Conservation (phyloP, 2,888 invertebrate genomes). For the Dicyrtoma fusca region DNA sequence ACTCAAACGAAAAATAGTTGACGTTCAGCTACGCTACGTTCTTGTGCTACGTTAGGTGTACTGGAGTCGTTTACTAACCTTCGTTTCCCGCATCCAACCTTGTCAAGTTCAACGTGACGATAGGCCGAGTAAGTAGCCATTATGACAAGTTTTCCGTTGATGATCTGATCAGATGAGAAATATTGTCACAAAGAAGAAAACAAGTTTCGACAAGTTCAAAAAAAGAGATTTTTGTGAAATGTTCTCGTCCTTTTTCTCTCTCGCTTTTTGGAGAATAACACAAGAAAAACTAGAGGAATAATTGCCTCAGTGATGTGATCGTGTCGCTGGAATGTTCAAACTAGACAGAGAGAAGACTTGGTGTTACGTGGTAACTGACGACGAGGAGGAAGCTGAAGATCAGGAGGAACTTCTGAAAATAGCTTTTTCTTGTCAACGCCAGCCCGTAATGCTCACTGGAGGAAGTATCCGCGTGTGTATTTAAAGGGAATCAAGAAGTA, state of each 20-base stretch:
- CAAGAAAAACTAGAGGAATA: conserved; percentile 13
- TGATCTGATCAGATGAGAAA: conserved; percentile 21
- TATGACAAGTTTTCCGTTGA: conserved; percentile 9
- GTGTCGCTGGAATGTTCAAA: conserved; percentile 27
- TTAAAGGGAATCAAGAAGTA: not conserved
- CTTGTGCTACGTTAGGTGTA: too few relatives aligned
- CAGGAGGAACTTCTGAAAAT: conserved; percentile 33
- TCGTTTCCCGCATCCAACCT: conserved; percentile 90
- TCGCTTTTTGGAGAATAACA: not conserved
- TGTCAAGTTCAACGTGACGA: conserved; percentile 91
- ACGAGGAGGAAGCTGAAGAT: conserved; percentile 7
- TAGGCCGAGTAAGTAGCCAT: conserved; percentile 91
- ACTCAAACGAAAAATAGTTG: too few relatives aligned
- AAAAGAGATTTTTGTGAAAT: not conserved
- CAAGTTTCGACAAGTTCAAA: not conserved
- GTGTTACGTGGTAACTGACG: not conserved
- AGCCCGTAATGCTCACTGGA: not conserved
- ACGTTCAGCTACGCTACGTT: too few relatives aligned
- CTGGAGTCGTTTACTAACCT: conserved; percentile 66
- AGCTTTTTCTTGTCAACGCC: conserved; percentile 34
- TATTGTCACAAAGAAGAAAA: conserved; percentile 21
- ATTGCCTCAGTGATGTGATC: conserved; percentile 33
- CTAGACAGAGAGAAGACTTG: conserved; percentile 5
- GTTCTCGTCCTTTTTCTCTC: not conserved
- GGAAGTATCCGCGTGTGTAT: not conserved